These are phyloP conservation scores for Percopsis transmontana DNA, from an alignment of 2,113 vertebrate species.

Conservation along the genomic window DNA sequence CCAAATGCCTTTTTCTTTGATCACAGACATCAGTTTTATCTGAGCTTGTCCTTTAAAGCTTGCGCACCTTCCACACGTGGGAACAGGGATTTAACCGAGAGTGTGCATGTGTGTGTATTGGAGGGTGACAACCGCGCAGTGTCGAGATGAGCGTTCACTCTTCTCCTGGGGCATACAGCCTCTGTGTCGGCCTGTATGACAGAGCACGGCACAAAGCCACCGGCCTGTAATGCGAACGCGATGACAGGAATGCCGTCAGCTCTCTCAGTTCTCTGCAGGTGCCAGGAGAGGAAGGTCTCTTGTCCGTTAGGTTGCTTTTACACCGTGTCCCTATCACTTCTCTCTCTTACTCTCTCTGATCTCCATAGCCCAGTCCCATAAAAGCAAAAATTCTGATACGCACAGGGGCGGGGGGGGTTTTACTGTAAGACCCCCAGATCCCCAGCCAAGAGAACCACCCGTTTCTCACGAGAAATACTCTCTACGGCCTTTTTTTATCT, in stretches of 20 bases:
- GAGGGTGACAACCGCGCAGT: not conserved
- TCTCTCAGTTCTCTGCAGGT: conserved; percentile 13
- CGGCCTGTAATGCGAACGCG: conserved; percentile 63
- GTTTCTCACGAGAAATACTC: conserved; percentile 59
- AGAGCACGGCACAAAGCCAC: not conserved
- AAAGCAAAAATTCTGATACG: not conserved
- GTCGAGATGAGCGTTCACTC: not conserved
- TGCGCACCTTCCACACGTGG: conserved; percentile 43
- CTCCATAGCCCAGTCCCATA: conserved; percentile 27
- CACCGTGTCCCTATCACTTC: conserved; percentile 7
- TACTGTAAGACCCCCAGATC: conserved; percentile 50
- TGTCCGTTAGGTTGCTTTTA: conserved; percentile 15
- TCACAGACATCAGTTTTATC: conserved; percentile 2
- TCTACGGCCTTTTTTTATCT: not conserved
- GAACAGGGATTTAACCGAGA: conserved; percentile 51
- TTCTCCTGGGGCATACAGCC: not conserved
- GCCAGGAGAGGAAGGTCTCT: conserved; percentile 56
- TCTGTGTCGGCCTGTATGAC: not conserved
- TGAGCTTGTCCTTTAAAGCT: too few species aligned
- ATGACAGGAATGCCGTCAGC: conserved; percentile 61
- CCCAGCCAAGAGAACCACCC: conserved; percentile 37
- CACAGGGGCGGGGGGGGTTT: conserved; percentile 29
- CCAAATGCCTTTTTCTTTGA: too few species aligned
- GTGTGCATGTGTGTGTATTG: not conserved
- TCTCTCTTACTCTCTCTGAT: conserved; percentile 35